phyloP scores from a whole-genome alignment of 2,888 invertebrate species.

The Cetonia aurata region DNA sequence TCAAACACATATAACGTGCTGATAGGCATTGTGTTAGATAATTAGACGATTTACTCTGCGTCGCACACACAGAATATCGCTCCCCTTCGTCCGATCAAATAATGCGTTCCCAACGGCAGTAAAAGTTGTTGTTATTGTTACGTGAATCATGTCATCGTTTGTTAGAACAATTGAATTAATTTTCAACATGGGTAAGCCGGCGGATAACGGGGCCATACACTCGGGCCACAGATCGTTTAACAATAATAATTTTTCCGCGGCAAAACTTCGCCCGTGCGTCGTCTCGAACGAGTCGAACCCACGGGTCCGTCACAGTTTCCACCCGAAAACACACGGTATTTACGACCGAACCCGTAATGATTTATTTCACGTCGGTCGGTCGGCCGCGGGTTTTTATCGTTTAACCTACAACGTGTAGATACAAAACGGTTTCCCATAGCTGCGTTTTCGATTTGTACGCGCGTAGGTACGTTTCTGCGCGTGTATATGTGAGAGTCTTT shows the following conservation, averaged over 20 bases:
- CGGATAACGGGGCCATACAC: slow-evolving; percentile 30
- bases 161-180: slow-evolving; percentile 67
- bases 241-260: slow-evolving; percentile 52
- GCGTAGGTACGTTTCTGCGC: slow-evolving; percentile 14
- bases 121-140: slow-evolving; percentile 45
- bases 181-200: slow-evolving; percentile 65
- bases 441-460: background rate
- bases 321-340: slow-evolving; percentile 58
- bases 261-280: slow-evolving; percentile 11
- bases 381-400: slow-evolving; percentile 3
- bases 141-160: slow-evolving; percentile 65
- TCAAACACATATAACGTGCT: no score
- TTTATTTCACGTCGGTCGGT: slow-evolving; percentile 58
- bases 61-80: no score
- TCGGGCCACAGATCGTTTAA: slow-evolving; percentile 61
- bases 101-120: background rate
- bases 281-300: slow-evolving; percentile 22
- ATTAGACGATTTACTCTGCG: no score
- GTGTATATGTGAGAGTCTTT: slow-evolving; percentile 59
- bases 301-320: slow-evolving; percentile 55
- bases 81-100: no score
- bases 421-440: background rate
- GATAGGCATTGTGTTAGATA: no score
- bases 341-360: slow-evolving; percentile 61
- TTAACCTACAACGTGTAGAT: background rate